Base-by-base conservation (phyloP, 2,113 vertebrate species). In the Corythornis madagascariensis region DNA sequence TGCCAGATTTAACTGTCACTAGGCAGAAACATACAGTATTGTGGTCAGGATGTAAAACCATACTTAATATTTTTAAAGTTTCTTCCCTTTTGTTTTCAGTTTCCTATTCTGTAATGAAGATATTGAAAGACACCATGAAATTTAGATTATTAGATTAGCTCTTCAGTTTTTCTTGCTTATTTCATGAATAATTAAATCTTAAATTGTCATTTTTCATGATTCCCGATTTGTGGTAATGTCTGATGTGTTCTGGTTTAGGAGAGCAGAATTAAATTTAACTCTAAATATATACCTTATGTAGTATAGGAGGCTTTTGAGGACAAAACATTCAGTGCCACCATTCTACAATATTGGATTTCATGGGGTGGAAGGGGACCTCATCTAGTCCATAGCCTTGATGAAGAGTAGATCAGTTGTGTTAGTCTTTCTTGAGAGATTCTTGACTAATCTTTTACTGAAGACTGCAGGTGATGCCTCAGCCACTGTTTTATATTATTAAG, bases 1-100 rank as follows among this genome's bases (percentile, higher is more conserved):
- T 93, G 95, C 78, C 69, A 89, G 86, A 80, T 85, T 40, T 60
- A 85, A 71, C 64, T 89, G 69, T 92, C 78, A 80, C 76, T 57
- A 24, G 16, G 26, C 4, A 5, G 33, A 87, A 52, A 20, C 60
- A 63, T 70, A 61, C 50, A 70, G 66, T 50, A 5, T 42, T 90
- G 70, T 90, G 57, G 45, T 60, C 74, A 43, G 81, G 59, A 63
- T 83, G 80, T 65, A 66, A 90, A 92, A 63, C n/a, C 47, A 11
- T 72, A 28, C 42, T 64, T 92, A 76, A 89, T 87, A 87, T 74
- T 77, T 45, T 45, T 63, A 84, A 66, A 66, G 31, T 66, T 67
- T 72, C 50, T 76, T 86, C 69, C 63, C 5, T 10, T 55, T 63
- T 77, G 26, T 59, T 47, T 94, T 88, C 22, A 43, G 4, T 71